phyloP scores from a whole-genome alignment of 2,797 vertebrate species.

The Pipistrellus nathusii region DNA sequence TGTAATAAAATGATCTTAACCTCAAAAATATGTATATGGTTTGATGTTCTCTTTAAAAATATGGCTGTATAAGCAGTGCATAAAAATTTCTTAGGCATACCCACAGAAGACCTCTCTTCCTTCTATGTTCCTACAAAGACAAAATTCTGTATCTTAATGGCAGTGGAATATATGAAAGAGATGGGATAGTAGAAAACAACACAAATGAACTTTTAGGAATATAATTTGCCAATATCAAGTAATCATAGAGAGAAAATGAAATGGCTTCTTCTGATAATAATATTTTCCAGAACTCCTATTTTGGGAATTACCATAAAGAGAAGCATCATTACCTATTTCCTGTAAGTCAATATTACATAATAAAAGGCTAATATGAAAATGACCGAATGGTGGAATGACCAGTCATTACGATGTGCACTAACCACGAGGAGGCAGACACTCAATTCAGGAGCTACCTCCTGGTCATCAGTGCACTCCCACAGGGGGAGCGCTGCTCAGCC shows the following conservation, averaged over 20 bases:
- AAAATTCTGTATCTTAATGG: background rate
- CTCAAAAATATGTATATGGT: background rate
- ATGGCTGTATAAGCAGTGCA: background rate
- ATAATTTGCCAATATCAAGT: background rate
- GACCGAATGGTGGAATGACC: too few relatives aligned
- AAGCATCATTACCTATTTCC: conserved; percentile 5
- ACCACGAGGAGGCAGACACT: too few relatives aligned
- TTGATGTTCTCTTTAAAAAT: conserved; percentile 20
- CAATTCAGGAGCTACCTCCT: too few relatives aligned
- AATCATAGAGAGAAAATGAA: conserved; percentile 49
- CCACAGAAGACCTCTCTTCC: background rate
- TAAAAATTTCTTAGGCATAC: background rate
- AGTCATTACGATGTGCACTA: too few relatives aligned
- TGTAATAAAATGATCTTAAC: background rate
- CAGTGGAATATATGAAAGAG: background rate
- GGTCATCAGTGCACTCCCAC: too few relatives aligned
- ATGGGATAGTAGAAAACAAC: background rate
- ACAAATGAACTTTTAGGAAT: background rate
- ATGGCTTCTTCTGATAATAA: conserved; percentile 25
- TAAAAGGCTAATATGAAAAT: too few relatives aligned
- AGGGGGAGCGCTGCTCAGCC: too few relatives aligned
- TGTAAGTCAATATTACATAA: background rate
- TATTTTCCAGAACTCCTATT: background rate
- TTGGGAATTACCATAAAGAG: conserved; percentile 24
- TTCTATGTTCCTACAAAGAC: background rate